A percentile compares a stretch with the other conserved stretches of the same genome.
phyloP scores from a whole-genome alignment of 2,888 invertebrate species.

The Caenorhabditis macrosperma region DNA sequence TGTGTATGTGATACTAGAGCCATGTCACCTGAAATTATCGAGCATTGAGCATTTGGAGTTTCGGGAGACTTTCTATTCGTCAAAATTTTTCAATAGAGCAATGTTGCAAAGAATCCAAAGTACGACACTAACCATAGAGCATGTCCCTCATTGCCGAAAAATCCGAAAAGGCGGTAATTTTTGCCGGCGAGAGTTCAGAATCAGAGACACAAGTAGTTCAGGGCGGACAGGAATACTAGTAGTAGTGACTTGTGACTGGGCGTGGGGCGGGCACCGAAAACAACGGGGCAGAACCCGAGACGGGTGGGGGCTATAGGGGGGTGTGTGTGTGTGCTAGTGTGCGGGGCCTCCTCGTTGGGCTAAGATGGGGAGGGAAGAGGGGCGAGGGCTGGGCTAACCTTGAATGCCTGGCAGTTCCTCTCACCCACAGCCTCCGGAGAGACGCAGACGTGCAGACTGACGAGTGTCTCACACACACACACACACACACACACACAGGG shows the following conservation, averaged over 20 bases:
- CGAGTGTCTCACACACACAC: not conserved
- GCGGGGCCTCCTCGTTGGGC: not conserved
- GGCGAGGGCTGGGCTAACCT: constrained; percentile 44
- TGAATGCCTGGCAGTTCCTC: constrained; percentile 60
- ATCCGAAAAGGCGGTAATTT: not conserved
- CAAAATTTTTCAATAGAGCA: not conserved
- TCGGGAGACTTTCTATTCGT: too few relatives aligned
- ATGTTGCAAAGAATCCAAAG: not conserved
- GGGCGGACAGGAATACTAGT: not conserved
- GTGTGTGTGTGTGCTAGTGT: constrained; percentile 18
- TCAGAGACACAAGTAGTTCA: too few relatives aligned
- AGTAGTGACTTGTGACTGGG: not conserved
- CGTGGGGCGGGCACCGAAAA: not conserved
- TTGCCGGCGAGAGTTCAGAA: not conserved
- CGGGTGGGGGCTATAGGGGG: constrained; percentile 10
- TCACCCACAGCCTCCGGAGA: constrained; percentile 26
- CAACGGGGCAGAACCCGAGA: too few relatives aligned
- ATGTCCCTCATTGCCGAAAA: constrained; percentile 51
- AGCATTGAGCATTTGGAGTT: too few relatives aligned
- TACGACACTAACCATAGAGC: constrained; percentile 33
- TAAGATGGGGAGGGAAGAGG: not conserved
- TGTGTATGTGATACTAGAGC: constrained; percentile 67
- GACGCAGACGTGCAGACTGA: constrained; percentile 18
- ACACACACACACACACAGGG: too few relatives aligned
- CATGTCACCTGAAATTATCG: constrained; percentile 71